Base-by-base conservation (phyloP, 2,797 vertebrate species). In the Lagocephalus sceleratus region DNA sequence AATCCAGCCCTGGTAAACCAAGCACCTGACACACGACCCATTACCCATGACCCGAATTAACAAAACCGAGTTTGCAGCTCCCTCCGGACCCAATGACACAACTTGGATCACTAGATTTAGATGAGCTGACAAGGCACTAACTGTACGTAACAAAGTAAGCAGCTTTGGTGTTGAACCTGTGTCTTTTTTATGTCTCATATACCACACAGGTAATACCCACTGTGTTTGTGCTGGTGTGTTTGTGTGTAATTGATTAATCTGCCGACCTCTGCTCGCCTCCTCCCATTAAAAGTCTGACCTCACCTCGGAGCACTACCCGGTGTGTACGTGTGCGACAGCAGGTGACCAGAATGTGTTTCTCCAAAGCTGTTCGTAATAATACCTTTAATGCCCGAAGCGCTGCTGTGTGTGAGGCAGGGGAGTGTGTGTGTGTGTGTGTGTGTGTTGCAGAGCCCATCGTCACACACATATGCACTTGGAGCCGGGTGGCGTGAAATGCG, bases 401-500 rank as follows among this genome's bases (percentile, higher is more conserved):
- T 68, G 55, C 58, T 26, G 26, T 45, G 49, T 49, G 50, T 40
- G 35, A 46, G 23, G 16, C 49, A 26, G 60, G 60, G 39, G 51
- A 16, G 19, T 45, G 25, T 62, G 54, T 55, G n/a, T n/a, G n/a
- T n/a, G n/a, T n/a, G n/a, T n/a, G n/a, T n/a, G n/a, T n/a, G n/a
- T n/a, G n/a, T n/a, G n/a, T n/a, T n/a, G 50, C 41, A 15, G 15
- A 21, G 20, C 29, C 17, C 35, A 46, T 56, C 46, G 35, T 52
- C 26, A 38, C 42, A 25, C 41, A 29, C 45, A 54, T 40, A 59
- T 26, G 51, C 35, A 46, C 26, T 43, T 42, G 59, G 32, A 75
- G 60, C 52, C 32, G 32, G 44, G 60, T 44, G 74, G 80, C 84
- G 76, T 88, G 87, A 85, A 88, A 87, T 87, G 67, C 61, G 84